phyloP scores from a whole-genome alignment of 2,888 invertebrate species.

The Shargacucullia verbasci region DNA sequence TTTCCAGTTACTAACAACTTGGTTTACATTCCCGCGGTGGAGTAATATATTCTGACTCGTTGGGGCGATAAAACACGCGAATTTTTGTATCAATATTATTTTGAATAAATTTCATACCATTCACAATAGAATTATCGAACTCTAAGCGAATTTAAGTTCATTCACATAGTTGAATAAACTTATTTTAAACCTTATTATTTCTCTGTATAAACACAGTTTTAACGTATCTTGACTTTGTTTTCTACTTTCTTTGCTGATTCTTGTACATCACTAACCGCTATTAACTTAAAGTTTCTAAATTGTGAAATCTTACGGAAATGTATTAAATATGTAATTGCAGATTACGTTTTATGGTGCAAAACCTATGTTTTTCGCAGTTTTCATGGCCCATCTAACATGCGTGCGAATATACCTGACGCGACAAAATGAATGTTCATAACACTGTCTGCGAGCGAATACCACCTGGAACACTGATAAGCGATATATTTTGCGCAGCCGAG shows the following conservation, averaged over 20 bases:
- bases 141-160: too few species aligned
- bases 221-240: too few species aligned
- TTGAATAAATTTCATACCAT: too few species aligned
- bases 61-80: constrained; percentile 40
- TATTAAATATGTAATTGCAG: neutral
- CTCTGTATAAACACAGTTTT: too few species aligned
- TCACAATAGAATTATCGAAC: too few species aligned
- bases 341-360: too few species aligned
- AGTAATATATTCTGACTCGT: constrained; percentile 53
- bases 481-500: constrained; percentile 40
- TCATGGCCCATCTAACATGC: constrained; percentile 42
- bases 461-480: constrained; percentile 44
- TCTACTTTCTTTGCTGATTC: too few species aligned
- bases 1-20: constrained; percentile 59
- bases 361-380: constrained; percentile 27
- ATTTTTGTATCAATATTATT: neutral
- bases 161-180: too few species aligned
- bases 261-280: too few species aligned
- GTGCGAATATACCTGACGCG: constrained; percentile 53
- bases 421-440: constrained; percentile 59
- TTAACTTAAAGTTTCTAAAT: too few species aligned
- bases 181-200: too few species aligned
- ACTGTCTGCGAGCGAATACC: constrained; percentile 48
- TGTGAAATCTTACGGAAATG: too few species aligned
- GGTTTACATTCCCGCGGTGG: constrained; percentile 54